Percentiles rank a stretch among this genome's conserved stretches.
phyloP scores from a whole-genome alignment of 2,797 vertebrate genomes.

The Epinephelus malabaricus region DNA sequence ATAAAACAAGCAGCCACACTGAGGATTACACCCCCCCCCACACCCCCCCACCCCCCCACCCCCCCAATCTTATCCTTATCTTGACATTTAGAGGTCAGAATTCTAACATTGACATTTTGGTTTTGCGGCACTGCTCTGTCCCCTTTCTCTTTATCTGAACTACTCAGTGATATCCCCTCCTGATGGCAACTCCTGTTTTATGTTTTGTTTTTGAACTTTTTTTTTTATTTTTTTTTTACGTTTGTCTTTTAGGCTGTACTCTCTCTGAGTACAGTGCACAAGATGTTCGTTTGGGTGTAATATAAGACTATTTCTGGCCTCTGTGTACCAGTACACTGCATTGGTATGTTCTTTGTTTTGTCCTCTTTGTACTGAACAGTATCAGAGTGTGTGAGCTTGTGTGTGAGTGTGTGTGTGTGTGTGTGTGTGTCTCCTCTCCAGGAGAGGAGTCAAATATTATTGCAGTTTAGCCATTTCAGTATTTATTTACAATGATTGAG shows the following conservation, averaged over 20 bases:
- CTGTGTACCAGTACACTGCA: slow-evolving; percentile 83
- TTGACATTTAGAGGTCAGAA: slow-evolving; percentile 39
- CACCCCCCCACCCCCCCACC: background rate
- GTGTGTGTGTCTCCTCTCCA: slow-evolving; percentile 50
- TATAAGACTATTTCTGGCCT: slow-evolving; percentile 69
- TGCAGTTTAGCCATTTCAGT: slow-evolving; percentile 94
- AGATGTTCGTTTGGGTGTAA: slow-evolving; percentile 30
- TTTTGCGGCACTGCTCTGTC: slow-evolving; percentile 14
- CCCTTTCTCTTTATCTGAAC: slow-evolving; percentile 5
- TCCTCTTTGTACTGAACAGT: slow-evolving; percentile 48
- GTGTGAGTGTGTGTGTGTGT: slow-evolving; percentile 25
- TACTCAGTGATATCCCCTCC: slow-evolving; percentile 11
- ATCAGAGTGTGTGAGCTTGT: slow-evolving; percentile 13
- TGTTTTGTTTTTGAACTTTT: slow-evolving; percentile 88
- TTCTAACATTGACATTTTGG: slow-evolving; percentile 1
- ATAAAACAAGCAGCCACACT: slow-evolving; percentile 65
- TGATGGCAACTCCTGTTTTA: slow-evolving; percentile 70
- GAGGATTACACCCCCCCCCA: slow-evolving; percentile 6
- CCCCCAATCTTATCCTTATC: background rate
- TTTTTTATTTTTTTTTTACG: slow-evolving; percentile 44
- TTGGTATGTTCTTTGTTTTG: slow-evolving; percentile 78
- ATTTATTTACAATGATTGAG: slow-evolving; percentile 98
- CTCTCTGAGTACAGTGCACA: slow-evolving; percentile 7
- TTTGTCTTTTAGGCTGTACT: slow-evolving; percentile 79
- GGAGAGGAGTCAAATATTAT: slow-evolving; percentile 77